Base-by-base conservation (phyloP, 2,797 vertebrate species). In the Trematomus bernacchii region DNA sequence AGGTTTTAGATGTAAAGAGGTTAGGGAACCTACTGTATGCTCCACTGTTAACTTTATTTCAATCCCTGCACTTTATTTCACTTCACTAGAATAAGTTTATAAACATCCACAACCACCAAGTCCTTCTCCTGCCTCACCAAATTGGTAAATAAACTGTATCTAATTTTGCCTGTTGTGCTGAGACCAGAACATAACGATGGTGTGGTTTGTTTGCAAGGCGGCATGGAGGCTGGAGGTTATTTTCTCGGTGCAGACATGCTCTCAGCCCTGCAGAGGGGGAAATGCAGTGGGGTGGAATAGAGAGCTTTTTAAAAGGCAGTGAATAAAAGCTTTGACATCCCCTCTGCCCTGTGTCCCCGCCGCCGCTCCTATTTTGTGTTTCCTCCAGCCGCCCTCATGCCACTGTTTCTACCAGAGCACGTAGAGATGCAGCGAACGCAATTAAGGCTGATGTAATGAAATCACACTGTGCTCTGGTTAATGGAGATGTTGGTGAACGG, bases 271-370 rank as follows among this genome's bases (percentile, higher is more conserved):
- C 23, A 6, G 74, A 76, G 72, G 42, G 76, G 70, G 59, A 59
- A 67, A 84, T 73, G 84, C 77, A 66, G 70, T 18, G 77, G 70
- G 53, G 84, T 81, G 76, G 81, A 89, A 82, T 83, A 81, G 86
- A 90, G 67, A 90, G 87, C 89, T 90, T 90, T 92, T 94, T 93
- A 92, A 93, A 93, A 93, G 92, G 87, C 73, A 59, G 88, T 91
- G 92, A 93, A 94, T 94, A 93, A 95, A 94, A 94, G 94, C 93
- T 92, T 92, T 94, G 93, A 94, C 93, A 94, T 93, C 88, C 80
- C 87, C 82, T 87, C 90, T 92, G 89, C 89, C 87, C 92, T 3
- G 30, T 46, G 47, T 85, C 82, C 73, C 78, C 3, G 10, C 60
- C 43, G 52, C 82, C 50, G 6, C 42, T 81, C 82, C 82, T 51